phyloP scores from a whole-genome alignment of 2,113 vertebrate species.

The Antennarius striatus region DNA sequence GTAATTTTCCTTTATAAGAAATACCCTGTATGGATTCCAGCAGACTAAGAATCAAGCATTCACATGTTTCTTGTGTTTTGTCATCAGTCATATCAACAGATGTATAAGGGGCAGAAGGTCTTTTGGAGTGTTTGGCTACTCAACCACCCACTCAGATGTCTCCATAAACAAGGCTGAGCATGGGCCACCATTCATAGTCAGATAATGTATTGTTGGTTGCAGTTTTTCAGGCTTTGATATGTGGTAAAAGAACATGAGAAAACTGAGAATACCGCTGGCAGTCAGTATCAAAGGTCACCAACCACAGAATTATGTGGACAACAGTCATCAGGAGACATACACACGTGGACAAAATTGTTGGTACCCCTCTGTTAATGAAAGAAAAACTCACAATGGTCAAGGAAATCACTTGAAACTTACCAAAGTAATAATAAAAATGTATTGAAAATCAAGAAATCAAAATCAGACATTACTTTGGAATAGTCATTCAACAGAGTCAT shows the following conservation, averaged over 20 bases:
- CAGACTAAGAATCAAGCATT: neutral
- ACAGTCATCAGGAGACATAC: constrained; percentile 61
- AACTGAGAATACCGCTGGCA: constrained; percentile 65
- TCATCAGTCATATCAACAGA: constrained; percentile 17
- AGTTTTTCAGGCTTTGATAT: constrained; percentile 45
- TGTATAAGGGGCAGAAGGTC: constrained; percentile 12
- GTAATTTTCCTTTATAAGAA: neutral
- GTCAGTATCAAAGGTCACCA: constrained; percentile 45
- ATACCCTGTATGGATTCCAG: neutral
- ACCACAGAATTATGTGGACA: constrained; percentile 41
- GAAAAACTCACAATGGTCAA: too few species aligned
- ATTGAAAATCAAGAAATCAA: too few species aligned
- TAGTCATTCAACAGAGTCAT: too few species aligned
- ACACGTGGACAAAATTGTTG: constrained; percentile 49
- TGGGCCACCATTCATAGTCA: constrained; percentile 29
- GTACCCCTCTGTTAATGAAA: too few species aligned
- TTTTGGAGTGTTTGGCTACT: constrained; percentile 19
- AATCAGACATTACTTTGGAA: too few species aligned
- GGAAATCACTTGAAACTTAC: too few species aligned
- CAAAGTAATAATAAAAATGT: too few species aligned
- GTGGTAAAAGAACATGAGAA: constrained; percentile 35
- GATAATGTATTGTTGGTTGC: constrained; percentile 56
- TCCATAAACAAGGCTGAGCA: constrained; percentile 42
- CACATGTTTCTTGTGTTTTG: constrained; percentile 3
- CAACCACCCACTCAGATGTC: constrained; percentile 59